Evolutionary conservation across 2,888 invertebrate genomes (phyloP).

Genomic region (Drosophila percnosoma): DNA sequence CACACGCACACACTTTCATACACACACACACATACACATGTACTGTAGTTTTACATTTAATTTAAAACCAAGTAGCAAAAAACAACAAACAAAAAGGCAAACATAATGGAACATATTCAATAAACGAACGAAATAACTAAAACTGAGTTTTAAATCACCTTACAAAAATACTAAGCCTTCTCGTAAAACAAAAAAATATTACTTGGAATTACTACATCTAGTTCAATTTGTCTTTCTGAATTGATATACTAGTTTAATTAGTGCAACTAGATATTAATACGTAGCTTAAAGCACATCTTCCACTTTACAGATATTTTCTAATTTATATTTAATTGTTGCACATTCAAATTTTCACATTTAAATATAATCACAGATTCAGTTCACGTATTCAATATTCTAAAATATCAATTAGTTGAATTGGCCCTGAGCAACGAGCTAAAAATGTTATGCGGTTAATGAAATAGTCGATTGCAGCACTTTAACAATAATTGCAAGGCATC

Average conservation of each 20-base stretch:
- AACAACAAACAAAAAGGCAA: constrained; percentile 37
- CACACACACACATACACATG: constrained; percentile 40
- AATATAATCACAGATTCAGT: not conserved
- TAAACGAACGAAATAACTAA: constrained; percentile 50
- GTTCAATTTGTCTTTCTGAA: not conserved
- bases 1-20: constrained; percentile 36
- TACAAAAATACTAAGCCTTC: not conserved
- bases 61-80: constrained; percentile 62
- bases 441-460: constrained; percentile 53
- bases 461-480: constrained; percentile 38
- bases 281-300: not conserved
- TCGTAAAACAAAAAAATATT: not conserved
- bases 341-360: constrained; percentile 1
- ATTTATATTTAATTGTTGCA: not conserved
- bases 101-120: constrained; percentile 55
- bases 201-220: not conserved
- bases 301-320: too few species aligned
- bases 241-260: not conserved
- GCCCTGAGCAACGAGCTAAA: constrained; percentile 23
- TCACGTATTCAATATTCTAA: constrained; percentile 12
- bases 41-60: constrained; percentile 70
- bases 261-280: not conserved
- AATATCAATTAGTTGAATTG: constrained; percentile 47
- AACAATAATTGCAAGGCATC: constrained; percentile 51
- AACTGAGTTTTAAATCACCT: not conserved